Base-by-base conservation (phyloP, 2,113 vertebrate species). In the Corythoichthys haematopterus region DNA sequence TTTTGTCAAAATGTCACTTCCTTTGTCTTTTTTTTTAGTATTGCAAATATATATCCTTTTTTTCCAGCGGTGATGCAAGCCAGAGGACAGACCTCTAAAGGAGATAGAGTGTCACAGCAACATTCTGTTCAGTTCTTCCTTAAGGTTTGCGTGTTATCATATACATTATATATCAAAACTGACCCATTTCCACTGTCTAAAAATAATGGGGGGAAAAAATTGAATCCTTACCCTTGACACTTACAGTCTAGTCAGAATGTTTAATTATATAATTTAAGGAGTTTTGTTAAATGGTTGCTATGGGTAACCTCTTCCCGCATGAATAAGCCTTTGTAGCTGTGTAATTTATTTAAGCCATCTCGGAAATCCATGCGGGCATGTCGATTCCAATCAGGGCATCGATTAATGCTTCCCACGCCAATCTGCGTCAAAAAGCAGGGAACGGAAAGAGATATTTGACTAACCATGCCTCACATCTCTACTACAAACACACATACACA, bases 81-180 rank as follows among this genome's bases (percentile, higher is more conserved):
- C 64, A 80, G 87, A 89, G 85, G 83, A 71, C 88, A 90, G 65
- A 84, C 70, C 83, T 84, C 88, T 67, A 95, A 93, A 91, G 93
- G 91, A 82, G 94, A 95, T 8, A 93, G 88, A 38, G 90, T 91
- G 75, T 88, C 92, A 46, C 92, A 92, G 12, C 93, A 94, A 59
- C 93, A 95, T 80, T 93, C 94, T 83, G 91, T 96, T 69, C 81
- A 92, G 83, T 97, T 98, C 86, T 95, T 97, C 74, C 87, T 93
- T 60, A 97, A 97, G 94, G 96, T 98, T 72, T 72, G 86, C 43
- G 13, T 64, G 37, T n/a, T 14, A 61, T 67, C 33, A 71, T 48
- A 61, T 35, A 15, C 13, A 61, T 67, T 33, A 70, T 48, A 59
- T 65, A 48, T 72, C 10, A 52, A 38, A 69, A 62, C 46, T 7